Conservation (phyloP, 2,113 vertebrate genomes). For the Falco punctatus region DNA sequence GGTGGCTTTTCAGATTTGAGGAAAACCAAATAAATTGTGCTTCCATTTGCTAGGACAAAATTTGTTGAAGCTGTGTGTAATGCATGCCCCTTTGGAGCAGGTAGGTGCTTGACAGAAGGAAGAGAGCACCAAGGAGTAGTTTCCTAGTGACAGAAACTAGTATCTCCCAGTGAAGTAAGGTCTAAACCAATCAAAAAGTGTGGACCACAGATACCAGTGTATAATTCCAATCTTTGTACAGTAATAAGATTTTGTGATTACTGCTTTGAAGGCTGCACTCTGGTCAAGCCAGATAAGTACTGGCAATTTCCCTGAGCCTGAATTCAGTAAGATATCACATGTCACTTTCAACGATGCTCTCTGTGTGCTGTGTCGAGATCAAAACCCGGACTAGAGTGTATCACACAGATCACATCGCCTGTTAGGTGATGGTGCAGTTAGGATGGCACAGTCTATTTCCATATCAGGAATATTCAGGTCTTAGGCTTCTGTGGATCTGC, state of each 20-base stretch:
- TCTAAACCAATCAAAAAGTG: slow-evolving; percentile 59
- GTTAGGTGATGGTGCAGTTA: slow-evolving; percentile 26
- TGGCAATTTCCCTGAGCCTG: slow-evolving; percentile 61
- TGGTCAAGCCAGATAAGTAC: slow-evolving; percentile 70
- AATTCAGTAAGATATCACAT: slow-evolving; percentile 62
- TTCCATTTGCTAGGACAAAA: background rate
- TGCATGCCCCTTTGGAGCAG: background rate
- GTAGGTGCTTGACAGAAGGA: background rate
- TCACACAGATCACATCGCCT: slow-evolving; percentile 55
- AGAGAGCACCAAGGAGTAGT: background rate
- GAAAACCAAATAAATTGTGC: background rate
- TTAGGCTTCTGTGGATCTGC: background rate
- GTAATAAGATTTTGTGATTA: slow-evolving; percentile 72
- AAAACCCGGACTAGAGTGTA: slow-evolving; percentile 62
- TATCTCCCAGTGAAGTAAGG: slow-evolving; percentile 4
- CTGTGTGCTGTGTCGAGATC: slow-evolving; percentile 55
- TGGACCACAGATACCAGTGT: slow-evolving; percentile 44
- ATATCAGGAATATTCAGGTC: slow-evolving; percentile 47
- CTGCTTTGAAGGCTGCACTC: slow-evolving; percentile 60
- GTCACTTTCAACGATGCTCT: slow-evolving; percentile 51
- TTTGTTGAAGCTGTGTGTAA: background rate
- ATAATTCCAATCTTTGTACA: slow-evolving; percentile 69
- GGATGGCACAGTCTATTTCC: slow-evolving; percentile 14
- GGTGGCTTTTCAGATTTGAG: background rate
- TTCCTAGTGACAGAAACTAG: slow-evolving; percentile 11